phyloP scores from a whole-genome alignment of 2,888 invertebrate species.

The Ectemnius lituratus region DNA sequence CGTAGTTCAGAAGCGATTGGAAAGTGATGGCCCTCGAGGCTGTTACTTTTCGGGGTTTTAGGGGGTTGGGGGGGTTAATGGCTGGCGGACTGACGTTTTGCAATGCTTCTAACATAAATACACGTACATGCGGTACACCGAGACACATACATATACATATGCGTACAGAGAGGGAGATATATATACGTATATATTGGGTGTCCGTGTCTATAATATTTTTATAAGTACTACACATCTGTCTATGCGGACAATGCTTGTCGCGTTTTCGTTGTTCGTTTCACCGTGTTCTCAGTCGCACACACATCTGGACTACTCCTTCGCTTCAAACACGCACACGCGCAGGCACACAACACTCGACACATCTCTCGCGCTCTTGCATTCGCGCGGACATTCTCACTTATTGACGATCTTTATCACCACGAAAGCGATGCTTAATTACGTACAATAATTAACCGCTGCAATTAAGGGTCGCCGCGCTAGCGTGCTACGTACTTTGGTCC shows the following conservation, averaged over 20 bases:
- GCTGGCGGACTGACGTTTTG: no score
- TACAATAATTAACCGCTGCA: slow-evolving; percentile 28
- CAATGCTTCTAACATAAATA: background rate
- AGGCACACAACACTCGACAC: slow-evolving; percentile 33
- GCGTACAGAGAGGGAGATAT: slow-evolving; percentile 17
- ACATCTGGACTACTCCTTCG: slow-evolving; percentile 10
- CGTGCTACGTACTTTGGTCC: slow-evolving; percentile 59
- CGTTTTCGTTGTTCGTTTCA: slow-evolving; percentile 59
- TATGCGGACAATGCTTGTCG: slow-evolving; percentile 53
- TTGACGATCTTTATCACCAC: slow-evolving; percentile 51
- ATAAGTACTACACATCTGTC: slow-evolving; percentile 38
- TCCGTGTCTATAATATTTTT: slow-evolving; percentile 37
- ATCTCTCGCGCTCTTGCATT: background rate
- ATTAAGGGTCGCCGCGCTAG: slow-evolving; percentile 12
- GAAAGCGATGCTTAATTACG: slow-evolving; percentile 30
- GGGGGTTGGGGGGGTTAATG: no score
- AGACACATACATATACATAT: slow-evolving; percentile 42
- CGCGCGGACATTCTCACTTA: slow-evolving; percentile 27
- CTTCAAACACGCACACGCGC: background rate
- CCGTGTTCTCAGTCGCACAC: slow-evolving; percentile 46
- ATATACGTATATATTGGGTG: slow-evolving; percentile 42
- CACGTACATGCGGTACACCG: slow-evolving; percentile 10
- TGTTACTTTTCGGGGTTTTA: background rate
- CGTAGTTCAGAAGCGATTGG: slow-evolving; percentile 17
- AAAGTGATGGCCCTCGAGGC: slow-evolving; percentile 26